Conservation (phyloP, 30 jellyfish, hydroid and myxozoan genomes). For the Pelagia noctiluca region DNA sequence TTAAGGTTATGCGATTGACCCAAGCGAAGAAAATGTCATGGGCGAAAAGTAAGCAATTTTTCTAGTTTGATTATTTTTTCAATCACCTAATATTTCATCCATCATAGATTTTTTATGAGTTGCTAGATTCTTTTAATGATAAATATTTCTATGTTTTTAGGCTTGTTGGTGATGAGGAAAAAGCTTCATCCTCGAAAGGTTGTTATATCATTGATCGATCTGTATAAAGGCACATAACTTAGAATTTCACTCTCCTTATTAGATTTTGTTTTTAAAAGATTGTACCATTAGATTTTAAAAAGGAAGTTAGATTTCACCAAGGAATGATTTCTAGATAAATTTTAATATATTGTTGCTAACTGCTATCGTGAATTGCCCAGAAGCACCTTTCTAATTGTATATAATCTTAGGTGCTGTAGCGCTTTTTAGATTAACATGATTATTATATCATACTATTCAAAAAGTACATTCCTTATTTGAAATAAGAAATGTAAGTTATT, state of each 20-base stretch:
- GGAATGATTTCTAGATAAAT: too few relatives aligned
- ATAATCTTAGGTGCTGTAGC: too few relatives aligned
- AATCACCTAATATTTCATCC: neutral
- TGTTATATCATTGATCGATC: too few relatives aligned
- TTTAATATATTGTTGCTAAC: too few relatives aligned
- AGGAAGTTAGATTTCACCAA: too few relatives aligned
- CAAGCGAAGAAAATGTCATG: slow-evolving; percentile 83
- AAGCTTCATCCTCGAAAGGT: slow-evolving; percentile 77
- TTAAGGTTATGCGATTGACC: slow-evolving; percentile 96
- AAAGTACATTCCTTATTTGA: too few relatives aligned
- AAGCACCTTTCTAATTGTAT: too few relatives aligned
- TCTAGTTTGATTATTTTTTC: neutral
- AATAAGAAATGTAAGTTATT: too few relatives aligned
- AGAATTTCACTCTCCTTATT: neutral
- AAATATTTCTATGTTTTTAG: slow-evolving; percentile 27
- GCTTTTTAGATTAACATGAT: too few relatives aligned
- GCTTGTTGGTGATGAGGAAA: slow-evolving; percentile 78
- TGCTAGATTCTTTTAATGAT: neutral
- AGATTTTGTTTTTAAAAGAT: neutral
- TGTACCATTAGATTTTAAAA: too few relatives aligned
- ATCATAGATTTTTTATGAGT: neutral
- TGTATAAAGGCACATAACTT: neutral
- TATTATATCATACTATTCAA: too few relatives aligned
- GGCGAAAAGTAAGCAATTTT: slow-evolving; percentile 80
- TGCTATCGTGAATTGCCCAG: too few relatives aligned